These are phyloP conservation scores for Priapulus caudatus DNA, from an alignment of 2,888 invertebrate species.

Conservation along the genomic window DNA sequence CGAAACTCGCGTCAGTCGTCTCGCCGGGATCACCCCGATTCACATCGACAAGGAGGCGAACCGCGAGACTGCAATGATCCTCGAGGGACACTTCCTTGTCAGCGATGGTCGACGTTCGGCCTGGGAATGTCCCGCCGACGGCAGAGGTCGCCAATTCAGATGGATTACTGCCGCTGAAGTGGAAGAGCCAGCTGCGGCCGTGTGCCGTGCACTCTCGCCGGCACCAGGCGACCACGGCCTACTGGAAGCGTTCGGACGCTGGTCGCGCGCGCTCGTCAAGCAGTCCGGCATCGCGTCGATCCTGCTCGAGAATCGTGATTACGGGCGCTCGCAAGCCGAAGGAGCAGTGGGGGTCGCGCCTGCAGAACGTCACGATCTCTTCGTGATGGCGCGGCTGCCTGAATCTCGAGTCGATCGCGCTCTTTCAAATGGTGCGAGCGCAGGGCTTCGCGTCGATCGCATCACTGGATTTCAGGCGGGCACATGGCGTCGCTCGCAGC, in stretches of 20 bases:
- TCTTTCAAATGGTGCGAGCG: conserved; percentile 88
- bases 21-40: conserved; percentile 66
- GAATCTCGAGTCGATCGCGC: conserved; percentile 76
- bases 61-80: conserved; percentile 50
- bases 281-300: conserved; percentile 83
- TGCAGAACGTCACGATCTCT: conserved; percentile 94
- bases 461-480: conserved; percentile 92
- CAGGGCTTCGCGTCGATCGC: conserved; percentile 80
- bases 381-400: conserved; percentile 97
- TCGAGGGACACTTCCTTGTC: conserved; percentile 78
- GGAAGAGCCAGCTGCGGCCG: conserved; percentile 58
- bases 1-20: conserved; percentile 69
- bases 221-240: conserved; percentile 97
- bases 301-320: conserved; percentile 83
- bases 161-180: conserved; percentile 63
- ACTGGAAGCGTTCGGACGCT: conserved; percentile 76
- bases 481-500: conserved; percentile 98
- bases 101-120: conserved; percentile 67
- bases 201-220: conserved; percentile 87
- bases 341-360: conserved; percentile 55
- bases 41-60: conserved; percentile 63
- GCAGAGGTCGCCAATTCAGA: conserved; percentile 55
- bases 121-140: conserved; percentile 72
- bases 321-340: conserved; percentile 31
- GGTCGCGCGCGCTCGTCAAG: conserved; percentile 77